phyloP scores from a whole-genome alignment of 1,140 invertebrate species.

The Polypedilum vanderplanki region DNA sequence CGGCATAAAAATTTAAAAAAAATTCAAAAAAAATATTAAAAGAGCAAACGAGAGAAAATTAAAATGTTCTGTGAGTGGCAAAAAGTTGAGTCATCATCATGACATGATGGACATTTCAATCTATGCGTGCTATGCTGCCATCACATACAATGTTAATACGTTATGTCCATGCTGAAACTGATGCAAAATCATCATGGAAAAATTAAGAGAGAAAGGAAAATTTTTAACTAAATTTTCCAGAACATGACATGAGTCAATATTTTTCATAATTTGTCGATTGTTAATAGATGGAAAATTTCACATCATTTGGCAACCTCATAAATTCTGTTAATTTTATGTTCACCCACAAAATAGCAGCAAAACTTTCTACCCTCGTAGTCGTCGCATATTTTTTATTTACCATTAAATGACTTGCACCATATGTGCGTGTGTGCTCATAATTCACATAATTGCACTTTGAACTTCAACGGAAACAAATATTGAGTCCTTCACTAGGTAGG shows the following conservation, averaged over 20 bases:
- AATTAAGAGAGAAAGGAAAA: too few species aligned
- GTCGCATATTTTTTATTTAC: background rate
- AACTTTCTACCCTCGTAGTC: background rate
- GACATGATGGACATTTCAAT: constrained; percentile 17
- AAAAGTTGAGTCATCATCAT: constrained; percentile 3
- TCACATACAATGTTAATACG: constrained; percentile 1
- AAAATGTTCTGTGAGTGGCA: constrained; percentile 4
- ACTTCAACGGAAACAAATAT: background rate
- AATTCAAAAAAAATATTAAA: too few species aligned
- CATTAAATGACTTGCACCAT: background rate
- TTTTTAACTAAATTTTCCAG: background rate
- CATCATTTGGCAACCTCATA: too few species aligned
- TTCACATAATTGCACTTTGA: constrained; percentile 23
- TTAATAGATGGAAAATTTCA: too few species aligned
- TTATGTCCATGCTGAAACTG: background rate
- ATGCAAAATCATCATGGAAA: background rate
- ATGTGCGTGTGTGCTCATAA: constrained; percentile 25
- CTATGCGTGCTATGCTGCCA: background rate
- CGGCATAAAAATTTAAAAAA: too few species aligned
- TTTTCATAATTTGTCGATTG: background rate
- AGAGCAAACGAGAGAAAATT: background rate
- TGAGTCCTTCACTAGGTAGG: too few species aligned
- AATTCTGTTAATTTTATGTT: background rate
- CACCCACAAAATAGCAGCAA: background rate
- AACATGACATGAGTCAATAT: background rate